These are phyloP conservation scores for Escarpia spicata DNA, from an alignment of 2,888 invertebrate species.

Conservation along the genomic window DNA sequence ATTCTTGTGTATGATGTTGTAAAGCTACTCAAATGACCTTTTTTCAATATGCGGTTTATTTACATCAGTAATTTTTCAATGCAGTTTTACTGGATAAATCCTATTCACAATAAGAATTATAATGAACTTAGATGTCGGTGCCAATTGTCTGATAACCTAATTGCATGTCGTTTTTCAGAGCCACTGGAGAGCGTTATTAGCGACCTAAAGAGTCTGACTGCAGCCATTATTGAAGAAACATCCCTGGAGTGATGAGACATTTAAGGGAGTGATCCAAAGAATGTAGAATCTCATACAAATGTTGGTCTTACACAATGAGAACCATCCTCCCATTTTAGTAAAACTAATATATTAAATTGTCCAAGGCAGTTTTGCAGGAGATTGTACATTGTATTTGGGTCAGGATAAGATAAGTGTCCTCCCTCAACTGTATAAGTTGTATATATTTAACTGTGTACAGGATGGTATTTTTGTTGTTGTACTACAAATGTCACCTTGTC, in stretches of 20 bases:
- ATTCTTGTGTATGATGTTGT: no score
- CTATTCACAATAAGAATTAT: background rate
- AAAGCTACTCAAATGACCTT: background rate
- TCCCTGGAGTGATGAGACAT: background rate
- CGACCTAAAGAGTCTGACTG: slow-evolving; percentile 53
- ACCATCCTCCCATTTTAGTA: background rate
- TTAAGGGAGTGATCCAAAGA: background rate
- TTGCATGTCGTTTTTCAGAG: slow-evolving; percentile 35
- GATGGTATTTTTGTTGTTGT: background rate
- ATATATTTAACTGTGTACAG: background rate
- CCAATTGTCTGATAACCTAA: background rate
- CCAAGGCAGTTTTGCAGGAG: background rate
- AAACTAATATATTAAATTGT: no score
- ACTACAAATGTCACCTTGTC: background rate
- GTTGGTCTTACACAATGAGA: background rate
- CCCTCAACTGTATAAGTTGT: background rate
- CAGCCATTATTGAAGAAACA: slow-evolving; percentile 50
- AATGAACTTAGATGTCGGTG: background rate
- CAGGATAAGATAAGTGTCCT: background rate
- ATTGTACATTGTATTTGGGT: background rate
- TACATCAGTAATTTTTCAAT: background rate
- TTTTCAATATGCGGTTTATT: background rate
- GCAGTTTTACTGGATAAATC: background rate
- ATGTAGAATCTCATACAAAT: background rate
- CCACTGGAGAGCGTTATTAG: slow-evolving; percentile 51